A percentile compares a stretch with the other conserved stretches of the same genome.
phyloP scores from a whole-genome alignment of 2,797 vertebrate species.

The Gymnopithys bicolor region DNA sequence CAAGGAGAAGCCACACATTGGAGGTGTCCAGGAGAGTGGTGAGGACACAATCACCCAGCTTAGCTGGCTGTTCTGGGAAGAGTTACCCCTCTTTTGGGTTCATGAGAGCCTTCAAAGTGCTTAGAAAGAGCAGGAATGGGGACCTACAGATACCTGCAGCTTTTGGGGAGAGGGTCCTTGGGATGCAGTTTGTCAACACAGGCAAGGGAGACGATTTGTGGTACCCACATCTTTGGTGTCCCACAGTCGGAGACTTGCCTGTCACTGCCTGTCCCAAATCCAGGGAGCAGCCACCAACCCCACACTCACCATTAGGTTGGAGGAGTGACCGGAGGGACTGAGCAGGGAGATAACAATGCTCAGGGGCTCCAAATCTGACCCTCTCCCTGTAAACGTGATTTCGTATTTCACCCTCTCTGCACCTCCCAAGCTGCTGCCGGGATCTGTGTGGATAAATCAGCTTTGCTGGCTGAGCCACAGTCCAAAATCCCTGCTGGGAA shows the following conservation, averaged over 20 bases:
- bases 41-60: accelerated
- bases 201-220: background rate
- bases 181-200: background rate
- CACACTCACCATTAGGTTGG: accelerated
- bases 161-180: background rate
- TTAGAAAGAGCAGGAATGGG: background rate
- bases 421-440: background rate
- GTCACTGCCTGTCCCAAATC: background rate
- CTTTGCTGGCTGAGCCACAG: background rate
- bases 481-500: background rate
- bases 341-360: background rate
- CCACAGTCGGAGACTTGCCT: background rate
- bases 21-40: background rate
- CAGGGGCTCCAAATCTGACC: background rate
- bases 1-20: accelerated
- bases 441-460: background rate
- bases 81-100: background rate
- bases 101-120: background rate
- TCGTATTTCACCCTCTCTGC: background rate
- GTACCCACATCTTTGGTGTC: background rate
- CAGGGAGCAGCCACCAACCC: background rate
- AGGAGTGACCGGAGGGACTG: background rate
- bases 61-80: background rate
- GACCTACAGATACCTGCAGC: background rate
- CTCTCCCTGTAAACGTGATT: background rate